Base-by-base conservation (phyloP, 2,113 vertebrate species). In the Pipa parva region DNA sequence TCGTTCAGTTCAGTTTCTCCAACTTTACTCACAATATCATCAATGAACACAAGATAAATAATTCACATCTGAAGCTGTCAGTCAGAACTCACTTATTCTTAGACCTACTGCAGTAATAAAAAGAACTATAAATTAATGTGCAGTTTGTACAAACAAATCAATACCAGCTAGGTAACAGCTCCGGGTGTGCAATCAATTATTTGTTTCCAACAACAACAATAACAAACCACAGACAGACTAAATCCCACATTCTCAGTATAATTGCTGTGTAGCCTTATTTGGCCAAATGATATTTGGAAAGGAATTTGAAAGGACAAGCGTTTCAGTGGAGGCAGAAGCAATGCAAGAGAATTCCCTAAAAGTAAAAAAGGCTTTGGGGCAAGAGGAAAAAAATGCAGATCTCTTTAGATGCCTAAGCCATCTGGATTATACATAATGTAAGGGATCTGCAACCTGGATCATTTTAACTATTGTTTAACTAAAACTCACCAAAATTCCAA, bases 71-170 rank as follows among this genome's bases (percentile, higher is more conserved):
- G n/a, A n/a, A n/a, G n/a, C n/a, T n/a, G n/a, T n/a, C n/a, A n/a
- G n/a, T n/a, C n/a, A n/a, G n/a, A n/a, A n/a, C n/a, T 36, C 7
- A 12, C 15, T 1, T 36, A 36, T 36, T 3, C 33, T 12, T 36
- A 36, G 33, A 36, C 3, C 33, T 36, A 13, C 15, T 36, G 33
- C 10, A 13, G 33, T 13, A 36, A 13, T 12, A 13, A 13, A 7
- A 2, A 36, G 7, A 2, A 36, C 13, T 36, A 36, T 36, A 36
- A 36, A 36, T 11, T 13, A 36, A 36, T 50, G 24, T 25, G 13
- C 15, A 20, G 7, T 49, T 25, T 28, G 24, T 51, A 68, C 50
- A 68, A 59, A 59, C 55, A 68, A 55, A 68, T 68, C 64, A 68
- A 59, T 68, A 59, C 62, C 26, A 2, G 26, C 37, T 29, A 12